These are phyloP conservation scores for Epizoanthus ramosus DNA, from an alignment of 92 coral and sea anemone genomes.

Conservation along the genomic window DNA sequence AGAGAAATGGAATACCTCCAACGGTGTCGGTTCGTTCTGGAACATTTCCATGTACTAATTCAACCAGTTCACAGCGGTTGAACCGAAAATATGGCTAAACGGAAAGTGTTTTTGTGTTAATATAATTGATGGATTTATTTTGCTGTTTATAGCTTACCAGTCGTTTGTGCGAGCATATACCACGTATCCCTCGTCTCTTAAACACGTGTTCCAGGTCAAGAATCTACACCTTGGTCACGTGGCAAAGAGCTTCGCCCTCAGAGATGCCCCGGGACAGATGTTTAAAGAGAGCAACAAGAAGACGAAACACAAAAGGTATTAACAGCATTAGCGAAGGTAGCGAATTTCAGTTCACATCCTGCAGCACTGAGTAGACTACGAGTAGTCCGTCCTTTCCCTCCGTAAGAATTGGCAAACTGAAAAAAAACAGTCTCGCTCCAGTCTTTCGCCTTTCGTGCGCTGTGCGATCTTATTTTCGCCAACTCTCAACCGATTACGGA, in stretches of 20 bases:
- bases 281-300: conserved; percentile 50
- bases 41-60: not conserved
- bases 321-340: not conserved
- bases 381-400: too few species aligned
- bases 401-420: too few species aligned
- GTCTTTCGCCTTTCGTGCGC: too few species aligned
- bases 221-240: conserved; percentile 94
- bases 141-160: conserved; percentile 72
- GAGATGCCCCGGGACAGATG: conserved; percentile 93
- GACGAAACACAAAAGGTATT: conserved; percentile 40
- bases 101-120: not conserved
- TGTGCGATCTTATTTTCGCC: too few species aligned
- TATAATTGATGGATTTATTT: not conserved
- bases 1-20: not conserved
- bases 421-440: too few species aligned
- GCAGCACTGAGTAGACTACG: too few species aligned
- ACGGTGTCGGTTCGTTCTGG: too few species aligned
- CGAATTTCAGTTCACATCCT: too few species aligned
- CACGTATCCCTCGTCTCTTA: conserved; percentile 80
- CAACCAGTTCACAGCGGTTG: not conserved
- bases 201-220: conserved; percentile 86
- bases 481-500: too few species aligned
- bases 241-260: conserved; percentile 93
- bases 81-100: not conserved
- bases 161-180: conserved; percentile 95